Evolutionary conservation across 1,140 invertebrate species (phyloP), one percentile per base, ranked within the genome.

Genomic region (Triops longicaudatus): DNA sequence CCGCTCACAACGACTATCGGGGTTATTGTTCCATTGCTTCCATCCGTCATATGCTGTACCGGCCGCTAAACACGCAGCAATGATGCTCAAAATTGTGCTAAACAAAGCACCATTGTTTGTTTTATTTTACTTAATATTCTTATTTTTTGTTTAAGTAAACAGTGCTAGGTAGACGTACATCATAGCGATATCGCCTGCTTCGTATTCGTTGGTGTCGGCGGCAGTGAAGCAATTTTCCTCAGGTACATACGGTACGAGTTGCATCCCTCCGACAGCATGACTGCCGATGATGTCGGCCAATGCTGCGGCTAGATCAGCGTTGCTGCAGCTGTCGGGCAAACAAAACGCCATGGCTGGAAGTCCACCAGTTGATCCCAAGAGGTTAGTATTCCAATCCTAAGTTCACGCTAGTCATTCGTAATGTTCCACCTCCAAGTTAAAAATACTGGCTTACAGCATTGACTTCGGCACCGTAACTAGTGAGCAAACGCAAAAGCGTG

Each of bases 161-260:
- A n/a, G n/a, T n/a, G n/a, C n/a, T n/a, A n/a, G n/a, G n/a, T 37
- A 37, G 7, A 37, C 31, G 2, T 37, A 37, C 31, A 37, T 37
- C 31, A 37, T 37, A 37, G 7, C 31, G 31, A 37, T 37, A 7
- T 75, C 74, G 43, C 42, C 26, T 50, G 42, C 41, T 26, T 44
- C 42, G 17, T 42, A 75, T 11, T 37, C 26, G n/a, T 10, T 63
- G 10, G 74, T 44, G 44, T 75, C 42, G 10, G 43, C 5, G 0
- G 43, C 74, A 28, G 74, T 75, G 43, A 44, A 12, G 43, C 74
- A 75, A 26, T 75, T 50, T 14, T 75, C 63, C 26, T 75, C 43
- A 44, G 43, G 42, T 14, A 63, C 42, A 2, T 50, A 50, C 0
- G 42, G 43, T 26, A 75, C 1, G 42, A 75, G 44, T 10, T 43